Evolutionary conservation across 2,888 invertebrate species (phyloP).

Genomic region (Nemapogon koenigi): DNA sequence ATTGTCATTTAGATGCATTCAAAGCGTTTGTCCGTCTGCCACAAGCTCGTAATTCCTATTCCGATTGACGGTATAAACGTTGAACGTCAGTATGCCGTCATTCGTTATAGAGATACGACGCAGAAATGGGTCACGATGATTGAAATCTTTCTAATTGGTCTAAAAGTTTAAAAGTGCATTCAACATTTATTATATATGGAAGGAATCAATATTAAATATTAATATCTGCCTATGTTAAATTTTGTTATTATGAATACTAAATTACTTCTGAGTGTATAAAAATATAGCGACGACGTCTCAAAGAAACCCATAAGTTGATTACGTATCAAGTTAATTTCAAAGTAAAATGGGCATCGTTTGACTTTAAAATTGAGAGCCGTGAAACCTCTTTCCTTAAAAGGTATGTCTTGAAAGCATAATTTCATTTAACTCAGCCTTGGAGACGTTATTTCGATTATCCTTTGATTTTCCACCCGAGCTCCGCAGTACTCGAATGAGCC

Average conservation of each 20-base stretch:
- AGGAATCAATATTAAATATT: background rate
- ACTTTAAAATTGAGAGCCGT: conserved; percentile 14
- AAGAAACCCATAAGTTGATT: too few relatives aligned
- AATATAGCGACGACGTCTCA: too few relatives aligned
- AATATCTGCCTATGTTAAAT: background rate
- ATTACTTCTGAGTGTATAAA: too few relatives aligned
- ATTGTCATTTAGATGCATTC: too few relatives aligned
- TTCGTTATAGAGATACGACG: too few relatives aligned
- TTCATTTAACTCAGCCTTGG: conserved; percentile 31
- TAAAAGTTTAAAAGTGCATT: background rate
- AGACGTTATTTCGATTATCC: conserved; percentile 34
- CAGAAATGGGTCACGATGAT: too few relatives aligned
- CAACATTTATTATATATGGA: background rate
- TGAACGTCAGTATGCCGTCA: too few relatives aligned
- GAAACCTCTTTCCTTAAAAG: conserved; percentile 12
- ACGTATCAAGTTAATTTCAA: too few relatives aligned
- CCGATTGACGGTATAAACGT: conserved; percentile 7
- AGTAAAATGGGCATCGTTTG: too few relatives aligned
- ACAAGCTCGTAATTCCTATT: conserved; percentile 6
- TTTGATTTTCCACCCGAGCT: conserved; percentile 36
- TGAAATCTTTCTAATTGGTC: too few relatives aligned
- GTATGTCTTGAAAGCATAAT: conserved; percentile 25
- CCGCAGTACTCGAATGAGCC: conserved; percentile 24
- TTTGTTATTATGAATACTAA: too few relatives aligned
- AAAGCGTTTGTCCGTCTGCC: conserved; percentile 7